Conservation (phyloP, 1,140 invertebrate species). For the Drosophila bipectinata region DNA sequence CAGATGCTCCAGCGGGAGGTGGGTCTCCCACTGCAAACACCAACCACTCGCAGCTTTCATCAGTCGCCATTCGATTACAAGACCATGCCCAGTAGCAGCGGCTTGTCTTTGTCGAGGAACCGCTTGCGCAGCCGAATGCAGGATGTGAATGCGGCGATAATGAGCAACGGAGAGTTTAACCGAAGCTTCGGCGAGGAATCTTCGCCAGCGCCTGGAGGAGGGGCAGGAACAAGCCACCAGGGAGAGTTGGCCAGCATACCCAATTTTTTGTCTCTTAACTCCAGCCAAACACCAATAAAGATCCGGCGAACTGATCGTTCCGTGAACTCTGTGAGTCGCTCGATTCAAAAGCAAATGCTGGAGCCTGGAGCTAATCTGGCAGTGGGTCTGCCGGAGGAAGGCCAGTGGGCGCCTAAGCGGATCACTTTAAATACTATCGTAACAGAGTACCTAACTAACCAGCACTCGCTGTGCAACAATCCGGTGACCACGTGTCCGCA, state of each 20-base stretch:
- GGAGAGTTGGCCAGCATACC: constrained; percentile 31
- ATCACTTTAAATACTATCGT: constrained; percentile 96
- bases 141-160: constrained; percentile 76
- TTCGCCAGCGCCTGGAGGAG: background rate
- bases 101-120: constrained; percentile 56
- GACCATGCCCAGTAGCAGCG: constrained; percentile 47
- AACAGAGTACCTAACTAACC: constrained; percentile 97
- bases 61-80: constrained; percentile 86
- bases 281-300: constrained; percentile 65
- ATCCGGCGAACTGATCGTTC: constrained; percentile 52
- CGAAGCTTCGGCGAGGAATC: constrained; percentile 42
- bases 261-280: constrained; percentile 41
- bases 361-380: constrained; percentile 37
- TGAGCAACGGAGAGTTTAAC: constrained; percentile 42
- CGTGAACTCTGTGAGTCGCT: constrained; percentile 78
- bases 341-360: constrained; percentile 88
- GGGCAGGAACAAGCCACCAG: background rate
- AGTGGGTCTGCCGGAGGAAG: constrained; percentile 41
- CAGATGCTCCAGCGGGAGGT: constrained; percentile 91
- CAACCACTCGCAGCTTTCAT: constrained; percentile 65
- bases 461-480: constrained; percentile 96
- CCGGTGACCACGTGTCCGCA: constrained; percentile 96
- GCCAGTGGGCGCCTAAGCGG: constrained; percentile 79
- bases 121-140: constrained; percentile 76
- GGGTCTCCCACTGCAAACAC: constrained; percentile 85